phyloP scores from a whole-genome alignment of 2,888 invertebrate genomes.

The Machimus rusticus region DNA sequence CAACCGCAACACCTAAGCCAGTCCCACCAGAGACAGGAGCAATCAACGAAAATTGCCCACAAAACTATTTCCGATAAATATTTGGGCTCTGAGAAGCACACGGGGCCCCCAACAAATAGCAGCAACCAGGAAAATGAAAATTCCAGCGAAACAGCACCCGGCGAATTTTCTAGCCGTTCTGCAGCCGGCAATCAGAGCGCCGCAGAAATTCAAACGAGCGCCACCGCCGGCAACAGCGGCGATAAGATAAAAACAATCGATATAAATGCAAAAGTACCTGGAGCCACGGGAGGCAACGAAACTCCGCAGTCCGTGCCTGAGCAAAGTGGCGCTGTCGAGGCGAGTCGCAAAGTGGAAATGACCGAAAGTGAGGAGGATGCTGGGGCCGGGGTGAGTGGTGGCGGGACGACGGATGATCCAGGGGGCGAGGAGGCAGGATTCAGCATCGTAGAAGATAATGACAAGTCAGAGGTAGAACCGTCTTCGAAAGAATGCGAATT shows the following conservation, averaged over 20 bases:
- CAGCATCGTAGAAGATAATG: background rate
- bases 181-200: background rate
- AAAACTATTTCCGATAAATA: constrained; percentile 36
- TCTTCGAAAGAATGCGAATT: background rate
- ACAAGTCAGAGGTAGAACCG: background rate
- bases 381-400: background rate
- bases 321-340: background rate
- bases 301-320: background rate
- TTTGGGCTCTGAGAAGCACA: constrained; percentile 49
- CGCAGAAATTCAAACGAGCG: background rate
- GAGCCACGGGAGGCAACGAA: background rate
- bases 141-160: constrained; percentile 17
- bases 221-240: background rate
- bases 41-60: constrained; percentile 31
- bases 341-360: background rate
- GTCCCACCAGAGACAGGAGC: constrained; percentile 9
- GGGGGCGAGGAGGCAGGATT: background rate
- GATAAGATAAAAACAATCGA: constrained; percentile 31
- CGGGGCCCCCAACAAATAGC: constrained; percentile 13
- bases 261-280: background rate
- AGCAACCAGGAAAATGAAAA: constrained; percentile 43
- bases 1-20: constrained; percentile 39
- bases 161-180: background rate
- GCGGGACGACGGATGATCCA: background rate
- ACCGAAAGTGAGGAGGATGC: background rate